Conservation (phyloP, 2,888 invertebrate genomes). For the Micoletzkya japonica region DNA sequence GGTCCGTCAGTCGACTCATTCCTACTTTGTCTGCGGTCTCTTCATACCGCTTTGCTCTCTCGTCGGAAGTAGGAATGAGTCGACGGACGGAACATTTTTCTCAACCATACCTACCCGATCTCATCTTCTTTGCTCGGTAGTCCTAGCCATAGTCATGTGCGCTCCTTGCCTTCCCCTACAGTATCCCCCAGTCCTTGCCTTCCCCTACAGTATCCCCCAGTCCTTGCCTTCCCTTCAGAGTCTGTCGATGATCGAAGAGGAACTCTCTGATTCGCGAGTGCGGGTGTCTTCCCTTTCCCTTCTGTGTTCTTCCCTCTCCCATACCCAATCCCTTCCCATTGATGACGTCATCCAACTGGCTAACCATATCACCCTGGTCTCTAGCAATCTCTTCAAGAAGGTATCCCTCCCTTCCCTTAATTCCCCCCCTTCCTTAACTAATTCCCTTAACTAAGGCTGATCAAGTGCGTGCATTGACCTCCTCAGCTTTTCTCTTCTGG, state of each 20-base stretch:
- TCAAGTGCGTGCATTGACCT: conserved; percentile 78
- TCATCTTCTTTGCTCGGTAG: too few relatives aligned
- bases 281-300: conserved; percentile 42
- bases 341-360: conserved; percentile 14
- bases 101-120: too few relatives aligned
- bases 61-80: too few relatives aligned
- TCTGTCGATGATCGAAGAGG: conserved; percentile 48
- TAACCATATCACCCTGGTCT: conserved; percentile 33
- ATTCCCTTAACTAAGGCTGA: conserved; percentile 68
- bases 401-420: not conserved
- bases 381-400: conserved; percentile 35
- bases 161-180: too few relatives aligned
- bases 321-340: conserved; percentile 5
- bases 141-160: too few relatives aligned
- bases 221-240: too few relatives aligned
- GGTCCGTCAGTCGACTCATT: too few relatives aligned
- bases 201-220: too few relatives aligned
- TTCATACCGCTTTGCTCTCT: too few relatives aligned
- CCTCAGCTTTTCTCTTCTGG: conserved; percentile 89
- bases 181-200: too few relatives aligned
- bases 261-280: conserved; percentile 44
- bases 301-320: conserved; percentile 34
- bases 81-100: too few relatives aligned
- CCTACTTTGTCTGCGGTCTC: too few relatives aligned
- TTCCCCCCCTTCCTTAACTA: not conserved